Evolutionary conservation across 2,888 invertebrate genomes (phyloP).

Genomic region (Cetonia aurata): DNA sequence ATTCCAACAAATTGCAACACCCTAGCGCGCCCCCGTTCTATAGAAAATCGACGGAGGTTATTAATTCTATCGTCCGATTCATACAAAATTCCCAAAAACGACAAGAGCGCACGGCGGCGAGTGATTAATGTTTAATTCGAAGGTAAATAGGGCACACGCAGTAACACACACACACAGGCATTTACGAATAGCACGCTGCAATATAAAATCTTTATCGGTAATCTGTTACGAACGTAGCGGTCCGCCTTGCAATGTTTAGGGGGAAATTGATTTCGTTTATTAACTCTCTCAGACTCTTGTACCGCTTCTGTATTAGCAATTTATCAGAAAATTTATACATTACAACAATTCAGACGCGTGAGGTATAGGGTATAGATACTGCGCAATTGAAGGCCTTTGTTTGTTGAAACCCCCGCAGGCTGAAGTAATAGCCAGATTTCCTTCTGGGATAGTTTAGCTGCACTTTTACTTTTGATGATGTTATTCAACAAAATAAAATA

Average conservation of each 20-base stretch:
- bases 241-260: not conserved
- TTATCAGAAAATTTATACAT: conserved; percentile 12
- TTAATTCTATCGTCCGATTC: conserved; percentile 23
- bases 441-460: too few relatives aligned
- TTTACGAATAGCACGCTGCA: not conserved
- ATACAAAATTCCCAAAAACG: conserved; percentile 25
- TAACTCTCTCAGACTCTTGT: conserved; percentile 19
- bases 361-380: too few relatives aligned
- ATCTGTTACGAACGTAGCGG: conserved; percentile 9
- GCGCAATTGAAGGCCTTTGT: too few relatives aligned
- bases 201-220: conserved; percentile 39
- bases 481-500: too few relatives aligned
- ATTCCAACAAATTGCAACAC: conserved; percentile 16
- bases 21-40: not conserved
- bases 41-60: conserved; percentile 25
- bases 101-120: conserved; percentile 15
- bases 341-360: too few relatives aligned
- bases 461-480: too few relatives aligned
- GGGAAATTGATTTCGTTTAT: conserved; percentile 35
- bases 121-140: conserved; percentile 38
- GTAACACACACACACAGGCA: too few relatives aligned
- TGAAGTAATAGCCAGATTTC: too few relatives aligned
- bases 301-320: conserved; percentile 11
- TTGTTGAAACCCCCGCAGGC: too few relatives aligned
- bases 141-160: conserved; percentile 30